Evolutionary conservation across 53 echinoderm and acorn worm genomes (phyloP).

Genomic region (Paracentrotus lividus): DNA sequence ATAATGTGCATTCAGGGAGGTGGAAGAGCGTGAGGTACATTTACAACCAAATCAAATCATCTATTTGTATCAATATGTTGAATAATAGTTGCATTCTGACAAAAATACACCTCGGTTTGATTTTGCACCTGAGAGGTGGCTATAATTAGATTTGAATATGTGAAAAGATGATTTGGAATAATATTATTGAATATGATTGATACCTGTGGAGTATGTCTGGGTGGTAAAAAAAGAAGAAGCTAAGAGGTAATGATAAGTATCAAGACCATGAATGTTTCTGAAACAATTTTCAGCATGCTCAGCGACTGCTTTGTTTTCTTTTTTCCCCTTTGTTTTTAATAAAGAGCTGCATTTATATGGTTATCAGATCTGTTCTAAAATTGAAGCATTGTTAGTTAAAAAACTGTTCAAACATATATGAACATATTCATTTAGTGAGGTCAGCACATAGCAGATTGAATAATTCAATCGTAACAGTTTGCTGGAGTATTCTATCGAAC

Average conservation of each 20-base stretch:
- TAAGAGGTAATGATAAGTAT: not conserved
- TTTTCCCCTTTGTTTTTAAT: too few relatives aligned
- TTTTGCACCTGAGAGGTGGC: not conserved
- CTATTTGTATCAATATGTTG: not conserved
- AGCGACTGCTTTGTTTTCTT: too few relatives aligned
- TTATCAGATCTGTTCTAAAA: not conserved
- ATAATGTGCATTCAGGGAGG: too few relatives aligned
- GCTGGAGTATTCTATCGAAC: not conserved
- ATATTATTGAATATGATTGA: conserved; percentile 1
- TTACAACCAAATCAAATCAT: not conserved
- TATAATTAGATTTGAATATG: conserved; percentile 6
- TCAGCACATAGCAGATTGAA: too few relatives aligned
- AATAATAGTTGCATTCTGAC: conserved; percentile 2
- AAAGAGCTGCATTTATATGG: too few relatives aligned
- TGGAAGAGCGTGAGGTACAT: not conserved
- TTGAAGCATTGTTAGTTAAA: too few relatives aligned
- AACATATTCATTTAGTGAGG: too few relatives aligned
- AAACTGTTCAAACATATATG: too few relatives aligned
- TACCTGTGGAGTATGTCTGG: not conserved
- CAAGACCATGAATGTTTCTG: not conserved
- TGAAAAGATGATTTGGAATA: conserved; percentile 7
- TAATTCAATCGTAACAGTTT: not conserved
- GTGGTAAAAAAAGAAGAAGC: not conserved
- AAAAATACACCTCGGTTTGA: not conserved
- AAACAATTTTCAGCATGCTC: too few relatives aligned